Conservation (phyloP, 2,888 invertebrate species). For the Melinopterus prodromus region DNA sequence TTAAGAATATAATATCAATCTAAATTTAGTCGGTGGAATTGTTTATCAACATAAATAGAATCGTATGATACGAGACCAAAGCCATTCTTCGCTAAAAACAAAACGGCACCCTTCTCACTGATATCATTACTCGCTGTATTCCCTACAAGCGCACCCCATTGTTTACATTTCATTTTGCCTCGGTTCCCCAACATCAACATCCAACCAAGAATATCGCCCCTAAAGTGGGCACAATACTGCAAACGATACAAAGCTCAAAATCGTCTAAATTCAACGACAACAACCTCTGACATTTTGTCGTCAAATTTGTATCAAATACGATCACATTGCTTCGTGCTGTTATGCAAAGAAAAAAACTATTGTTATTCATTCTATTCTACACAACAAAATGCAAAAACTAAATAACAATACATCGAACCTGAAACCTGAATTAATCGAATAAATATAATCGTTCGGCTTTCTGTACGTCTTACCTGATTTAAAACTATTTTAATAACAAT, state of each 20-base stretch:
- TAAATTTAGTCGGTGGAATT: not conserved
- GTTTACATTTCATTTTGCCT: not conserved
- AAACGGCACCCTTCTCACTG: not conserved
- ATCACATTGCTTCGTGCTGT: conserved; percentile 18
- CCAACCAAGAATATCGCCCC: not conserved
- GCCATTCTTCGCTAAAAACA: not conserved
- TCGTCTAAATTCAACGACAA: not conserved
- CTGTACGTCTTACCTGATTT: not conserved
- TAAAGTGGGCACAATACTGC: not conserved
- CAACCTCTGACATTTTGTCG: not conserved
- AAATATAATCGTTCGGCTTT: not conserved
- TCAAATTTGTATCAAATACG: not conserved
- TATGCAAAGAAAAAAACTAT: conserved; percentile 12
- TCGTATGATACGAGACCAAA: not conserved
- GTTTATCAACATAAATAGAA: not conserved
- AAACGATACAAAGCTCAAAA: not conserved
- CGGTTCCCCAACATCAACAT: not conserved
- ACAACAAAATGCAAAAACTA: conserved; percentile 14
- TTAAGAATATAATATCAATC: too few species aligned
- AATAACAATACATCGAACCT: not conserved
- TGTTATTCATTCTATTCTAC: conserved; percentile 16
- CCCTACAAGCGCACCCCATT: not conserved
- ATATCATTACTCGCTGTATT: not conserved
- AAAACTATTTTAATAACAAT: not conserved
- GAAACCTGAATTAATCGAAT: not conserved